phyloP scores from a whole-genome alignment of 2,113 vertebrate genomes.

The Phalacrocorax aristotelis region DNA sequence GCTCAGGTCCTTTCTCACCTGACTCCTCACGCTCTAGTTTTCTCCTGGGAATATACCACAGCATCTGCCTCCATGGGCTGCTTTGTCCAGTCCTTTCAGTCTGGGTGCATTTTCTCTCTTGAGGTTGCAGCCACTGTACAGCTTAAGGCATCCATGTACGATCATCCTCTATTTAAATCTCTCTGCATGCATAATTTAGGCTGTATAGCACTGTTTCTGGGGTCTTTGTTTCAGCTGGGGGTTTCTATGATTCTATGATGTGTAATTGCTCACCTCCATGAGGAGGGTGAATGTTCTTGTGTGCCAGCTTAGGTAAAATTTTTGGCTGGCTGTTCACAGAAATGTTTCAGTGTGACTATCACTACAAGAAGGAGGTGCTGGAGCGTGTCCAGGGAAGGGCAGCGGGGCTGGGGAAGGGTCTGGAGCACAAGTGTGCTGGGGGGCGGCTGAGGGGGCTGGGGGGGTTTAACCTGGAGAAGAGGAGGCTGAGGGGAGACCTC shows the following conservation, averaged over 20 bases:
- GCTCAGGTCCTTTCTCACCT: not conserved
- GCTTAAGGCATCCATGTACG: not conserved
- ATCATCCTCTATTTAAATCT: not conserved
- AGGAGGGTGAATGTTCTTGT: not conserved
- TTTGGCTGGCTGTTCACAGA: not conserved
- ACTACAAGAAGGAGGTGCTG: too few relatives aligned
- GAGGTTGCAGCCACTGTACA: not conserved
- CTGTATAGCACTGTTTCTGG: not conserved
- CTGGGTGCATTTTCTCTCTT: not conserved
- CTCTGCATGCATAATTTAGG: not conserved
- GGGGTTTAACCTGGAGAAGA: too few relatives aligned
- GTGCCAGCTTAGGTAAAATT: not conserved
- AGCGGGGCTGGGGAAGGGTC: too few relatives aligned
- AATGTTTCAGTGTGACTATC: not conserved
- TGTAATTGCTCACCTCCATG: not conserved
- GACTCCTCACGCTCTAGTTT: not conserved
- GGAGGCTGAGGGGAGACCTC: too few relatives aligned
- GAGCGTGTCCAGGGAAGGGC: too few relatives aligned
- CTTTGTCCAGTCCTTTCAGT: not conserved
- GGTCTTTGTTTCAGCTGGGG: not conserved
- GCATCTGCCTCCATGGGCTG: not conserved
- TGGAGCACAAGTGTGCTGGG: too few relatives aligned
- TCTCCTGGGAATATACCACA: not conserved
- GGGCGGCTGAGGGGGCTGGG: too few relatives aligned
- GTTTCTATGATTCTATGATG: not conserved